Percentiles rank a stretch among this genome's conserved stretches.
Conservation (phyloP, 1,140 invertebrate species). For the Brachionus rotundiformis region DNA sequence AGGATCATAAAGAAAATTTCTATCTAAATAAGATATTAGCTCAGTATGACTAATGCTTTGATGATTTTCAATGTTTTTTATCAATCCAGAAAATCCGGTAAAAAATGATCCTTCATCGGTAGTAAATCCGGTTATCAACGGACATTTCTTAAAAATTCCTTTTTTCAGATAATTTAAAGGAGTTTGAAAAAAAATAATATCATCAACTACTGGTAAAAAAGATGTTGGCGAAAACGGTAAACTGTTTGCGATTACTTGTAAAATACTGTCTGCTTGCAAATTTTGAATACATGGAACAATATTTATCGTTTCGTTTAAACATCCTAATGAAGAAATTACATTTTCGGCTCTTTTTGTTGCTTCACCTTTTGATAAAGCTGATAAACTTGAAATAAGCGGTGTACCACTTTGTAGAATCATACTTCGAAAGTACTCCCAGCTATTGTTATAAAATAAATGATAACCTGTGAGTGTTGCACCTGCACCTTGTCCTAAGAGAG, state of each 20-base stretch:
- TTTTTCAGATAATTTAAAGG: conserved; percentile 57
- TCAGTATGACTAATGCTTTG: conserved; percentile 55
- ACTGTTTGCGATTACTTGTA: neutral
- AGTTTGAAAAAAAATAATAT: neutral
- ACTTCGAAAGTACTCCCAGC: conserved; percentile 80
- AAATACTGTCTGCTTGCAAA: neutral
- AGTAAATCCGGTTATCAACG: conserved; percentile 86
- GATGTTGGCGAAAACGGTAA: neutral
- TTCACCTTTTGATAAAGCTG: conserved; percentile 68
- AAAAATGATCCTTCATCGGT: conserved; percentile 76
- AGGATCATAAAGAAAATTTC: conserved; percentile 80
- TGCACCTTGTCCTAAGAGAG: conserved; percentile 56
- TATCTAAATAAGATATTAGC: conserved; percentile 58
- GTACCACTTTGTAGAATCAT: conserved; percentile 70
- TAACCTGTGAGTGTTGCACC: conserved; percentile 87
- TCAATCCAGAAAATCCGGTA: conserved; percentile 4
- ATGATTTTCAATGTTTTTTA: conserved; percentile 58
- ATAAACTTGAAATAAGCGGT: conserved; percentile 79
- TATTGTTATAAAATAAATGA: conserved; percentile 84
- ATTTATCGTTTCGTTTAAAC: neutral
- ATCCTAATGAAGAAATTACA: neutral
- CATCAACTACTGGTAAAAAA: conserved; percentile 42
- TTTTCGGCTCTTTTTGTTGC: neutral
- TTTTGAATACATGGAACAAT: conserved; percentile 16
- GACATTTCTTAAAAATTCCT: conserved; percentile 89